A percentile compares a stretch with the other conserved stretches of the same genome.
Conservation (phyloP, 2,797 vertebrate species). For the Gallinago solitaria region DNA sequence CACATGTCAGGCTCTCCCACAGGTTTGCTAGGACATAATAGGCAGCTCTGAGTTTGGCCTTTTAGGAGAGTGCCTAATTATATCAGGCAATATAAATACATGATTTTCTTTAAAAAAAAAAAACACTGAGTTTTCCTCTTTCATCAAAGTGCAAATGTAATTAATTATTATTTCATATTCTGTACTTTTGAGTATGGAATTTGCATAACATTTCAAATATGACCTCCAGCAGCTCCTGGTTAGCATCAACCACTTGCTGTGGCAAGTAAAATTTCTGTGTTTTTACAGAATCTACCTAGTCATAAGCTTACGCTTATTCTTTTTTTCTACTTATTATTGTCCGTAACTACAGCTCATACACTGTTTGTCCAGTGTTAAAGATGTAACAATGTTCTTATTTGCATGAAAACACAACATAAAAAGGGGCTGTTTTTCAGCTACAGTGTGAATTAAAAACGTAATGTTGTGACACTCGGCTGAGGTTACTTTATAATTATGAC, state of each 20-base stretch:
- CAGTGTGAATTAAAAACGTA: background rate
- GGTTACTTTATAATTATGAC: background rate
- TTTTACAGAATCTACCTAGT: background rate
- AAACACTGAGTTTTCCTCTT: slow-evolving; percentile 6
- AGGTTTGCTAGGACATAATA: slow-evolving; percentile 54
- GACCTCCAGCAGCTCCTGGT: slow-evolving; percentile 15
- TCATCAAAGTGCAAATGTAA: slow-evolving; percentile 40
- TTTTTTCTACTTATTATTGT: background rate
- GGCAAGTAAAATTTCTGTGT: background rate
- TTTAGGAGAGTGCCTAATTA: slow-evolving; percentile 54
- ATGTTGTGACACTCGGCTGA: background rate
- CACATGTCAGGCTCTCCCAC: slow-evolving; percentile 50
- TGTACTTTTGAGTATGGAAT: slow-evolving; percentile 12
- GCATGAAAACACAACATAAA: background rate
- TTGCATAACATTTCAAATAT: slow-evolving; percentile 26
- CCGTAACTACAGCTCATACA: background rate
- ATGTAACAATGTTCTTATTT: background rate
- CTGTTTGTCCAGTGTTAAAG: background rate
- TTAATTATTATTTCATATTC: slow-evolving; percentile 37
- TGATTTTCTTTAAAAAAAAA: background rate
- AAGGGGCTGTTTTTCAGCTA: background rate
- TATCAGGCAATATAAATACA: background rate
- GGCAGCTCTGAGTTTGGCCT: slow-evolving; percentile 51
- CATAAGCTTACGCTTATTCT: background rate
- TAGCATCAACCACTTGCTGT: background rate